Conservation (phyloP, 2,888 invertebrate genomes). For the Phytoseiulus persimilis region DNA sequence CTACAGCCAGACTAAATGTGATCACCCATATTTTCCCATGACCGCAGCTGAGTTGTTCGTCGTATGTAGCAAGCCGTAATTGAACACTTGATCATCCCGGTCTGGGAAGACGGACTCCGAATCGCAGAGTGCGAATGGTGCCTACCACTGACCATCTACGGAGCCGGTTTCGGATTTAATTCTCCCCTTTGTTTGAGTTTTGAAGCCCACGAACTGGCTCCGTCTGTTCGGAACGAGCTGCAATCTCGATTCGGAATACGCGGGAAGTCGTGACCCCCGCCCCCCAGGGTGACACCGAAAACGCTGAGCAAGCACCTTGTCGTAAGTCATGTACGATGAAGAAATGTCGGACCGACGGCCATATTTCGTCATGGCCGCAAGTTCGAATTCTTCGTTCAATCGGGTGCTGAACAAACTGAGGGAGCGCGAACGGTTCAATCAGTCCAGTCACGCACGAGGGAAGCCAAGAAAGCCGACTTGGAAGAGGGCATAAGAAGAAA, state of each 20-base stretch:
- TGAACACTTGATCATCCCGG: not conserved
- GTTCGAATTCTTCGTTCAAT: not conserved
- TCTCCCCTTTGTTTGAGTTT: no score
- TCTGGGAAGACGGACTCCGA: not conserved
- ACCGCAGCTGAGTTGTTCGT: not conserved
- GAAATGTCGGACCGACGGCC: not conserved
- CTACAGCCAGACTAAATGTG: not conserved
- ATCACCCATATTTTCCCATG: not conserved
- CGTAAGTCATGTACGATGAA: not conserved
- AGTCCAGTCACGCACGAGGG: not conserved
- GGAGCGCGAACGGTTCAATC: not conserved
- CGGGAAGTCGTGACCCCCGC: not conserved
- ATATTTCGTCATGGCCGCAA: not conserved
- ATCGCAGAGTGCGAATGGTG: not conserved
- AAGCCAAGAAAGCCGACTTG: not conserved
- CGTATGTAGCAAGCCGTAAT: not conserved
- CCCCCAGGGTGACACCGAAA: not conserved
- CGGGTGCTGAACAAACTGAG: not conserved
- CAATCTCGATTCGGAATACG: no score
- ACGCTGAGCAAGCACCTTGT: not conserved
- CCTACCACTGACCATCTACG: no score
- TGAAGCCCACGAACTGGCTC: no score
- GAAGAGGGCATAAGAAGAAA: not conserved
- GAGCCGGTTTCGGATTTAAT: no score
- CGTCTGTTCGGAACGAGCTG: no score